A percentile compares a stretch with the other conserved stretches of the same genome.
These are phyloP conservation scores for Leptodactylus fuscus DNA, from an alignment of 2,113 vertebrate species.

Conservation along the genomic window DNA sequence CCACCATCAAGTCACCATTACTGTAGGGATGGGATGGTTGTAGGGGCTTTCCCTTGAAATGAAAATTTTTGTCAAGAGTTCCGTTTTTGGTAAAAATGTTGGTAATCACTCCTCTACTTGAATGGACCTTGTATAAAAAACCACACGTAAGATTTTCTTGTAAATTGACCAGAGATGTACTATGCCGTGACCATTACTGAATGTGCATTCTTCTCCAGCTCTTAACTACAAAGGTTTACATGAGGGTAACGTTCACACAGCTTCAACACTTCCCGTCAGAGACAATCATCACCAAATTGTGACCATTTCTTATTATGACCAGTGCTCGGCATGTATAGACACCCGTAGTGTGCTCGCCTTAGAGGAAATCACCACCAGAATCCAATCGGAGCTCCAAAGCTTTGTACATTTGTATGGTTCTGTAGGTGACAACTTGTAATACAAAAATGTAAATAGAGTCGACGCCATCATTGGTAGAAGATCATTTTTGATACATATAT, in stretches of 20 bases:
- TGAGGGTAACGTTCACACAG: background rate
- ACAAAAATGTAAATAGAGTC: background rate
- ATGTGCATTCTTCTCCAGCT: conserved; percentile 36
- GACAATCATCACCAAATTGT: conserved; percentile 1
- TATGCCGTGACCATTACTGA: conserved; percentile 33
- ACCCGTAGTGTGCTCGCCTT: background rate
- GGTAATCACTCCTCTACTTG: background rate
- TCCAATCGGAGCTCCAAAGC: background rate
- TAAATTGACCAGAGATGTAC: conserved; percentile 3
- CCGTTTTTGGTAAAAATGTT: background rate
- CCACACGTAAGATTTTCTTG: background rate
- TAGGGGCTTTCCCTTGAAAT: background rate
- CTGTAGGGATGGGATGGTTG: background rate
- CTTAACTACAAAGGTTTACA: conserved; percentile 21
- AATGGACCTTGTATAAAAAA: background rate
- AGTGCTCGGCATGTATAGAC: background rate
- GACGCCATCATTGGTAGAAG: background rate
- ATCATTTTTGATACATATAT: background rate
- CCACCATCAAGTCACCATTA: background rate
- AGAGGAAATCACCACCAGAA: background rate
- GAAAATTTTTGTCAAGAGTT: background rate
- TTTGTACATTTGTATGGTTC: background rate
- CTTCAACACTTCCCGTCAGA: background rate
- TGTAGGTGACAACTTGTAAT: background rate
- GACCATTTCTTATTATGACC: conserved; percentile 4